These are phyloP conservation scores for Suricata suricatta DNA, from an alignment of 2,113 vertebrate genomes.

Conservation along the genomic window DNA sequence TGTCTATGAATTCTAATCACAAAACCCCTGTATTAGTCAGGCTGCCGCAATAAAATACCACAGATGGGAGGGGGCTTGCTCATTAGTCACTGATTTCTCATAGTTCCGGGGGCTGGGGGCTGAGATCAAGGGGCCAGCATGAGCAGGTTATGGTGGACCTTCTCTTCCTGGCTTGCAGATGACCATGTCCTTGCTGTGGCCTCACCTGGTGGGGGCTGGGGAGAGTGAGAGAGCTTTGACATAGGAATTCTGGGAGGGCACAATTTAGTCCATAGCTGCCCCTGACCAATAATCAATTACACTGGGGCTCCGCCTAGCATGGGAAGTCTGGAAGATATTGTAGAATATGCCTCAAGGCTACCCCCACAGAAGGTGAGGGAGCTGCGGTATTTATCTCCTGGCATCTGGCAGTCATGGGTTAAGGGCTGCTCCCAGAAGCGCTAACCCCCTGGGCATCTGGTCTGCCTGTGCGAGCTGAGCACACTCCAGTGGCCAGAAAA, in stretches of 20 bases:
- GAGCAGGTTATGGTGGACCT: background rate
- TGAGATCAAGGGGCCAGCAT: background rate
- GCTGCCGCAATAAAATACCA: background rate
- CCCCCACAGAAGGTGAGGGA: background rate
- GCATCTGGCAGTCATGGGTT: background rate
- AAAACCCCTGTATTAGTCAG: background rate
- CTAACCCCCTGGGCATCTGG: rapidly evolving
- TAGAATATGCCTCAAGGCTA: background rate
- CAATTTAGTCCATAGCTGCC: background rate
- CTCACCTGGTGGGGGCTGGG: background rate
- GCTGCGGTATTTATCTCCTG: background rate
- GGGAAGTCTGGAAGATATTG: background rate
- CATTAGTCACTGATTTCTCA: background rate
- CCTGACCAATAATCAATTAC: background rate
- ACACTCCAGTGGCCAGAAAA: background rate
- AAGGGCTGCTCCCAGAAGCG: background rate
- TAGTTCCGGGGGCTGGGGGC: background rate
- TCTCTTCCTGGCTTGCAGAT: background rate
- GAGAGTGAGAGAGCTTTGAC: no score
- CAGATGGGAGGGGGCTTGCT: background rate
- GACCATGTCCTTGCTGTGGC: background rate
- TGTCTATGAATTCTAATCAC: background rate
- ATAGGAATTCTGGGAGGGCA: background rate
- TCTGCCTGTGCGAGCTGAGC: background rate
- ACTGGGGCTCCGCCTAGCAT: background rate